Conservation (phyloP, 2,888 invertebrate genomes). For the Ochropacha duplaris region DNA sequence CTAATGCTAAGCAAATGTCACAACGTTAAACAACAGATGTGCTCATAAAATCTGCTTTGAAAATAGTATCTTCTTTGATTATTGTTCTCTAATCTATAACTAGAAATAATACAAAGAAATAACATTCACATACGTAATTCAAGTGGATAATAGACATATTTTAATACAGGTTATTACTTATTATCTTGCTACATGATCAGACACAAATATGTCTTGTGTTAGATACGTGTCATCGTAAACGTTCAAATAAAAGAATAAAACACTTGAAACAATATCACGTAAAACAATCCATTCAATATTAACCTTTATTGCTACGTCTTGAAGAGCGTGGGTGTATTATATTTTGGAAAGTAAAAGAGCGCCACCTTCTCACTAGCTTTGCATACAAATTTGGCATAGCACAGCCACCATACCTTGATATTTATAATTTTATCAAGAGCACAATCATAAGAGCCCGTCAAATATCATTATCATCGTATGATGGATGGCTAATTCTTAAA, state of each 20-base stretch:
- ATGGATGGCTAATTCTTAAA: conserved; percentile 74
- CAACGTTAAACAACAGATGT: too few relatives aligned
- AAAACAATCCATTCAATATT: background rate
- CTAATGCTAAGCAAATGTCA: background rate
- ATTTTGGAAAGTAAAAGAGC: background rate
- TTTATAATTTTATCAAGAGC: conserved; percentile 61
- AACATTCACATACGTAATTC: too few relatives aligned
- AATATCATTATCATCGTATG: conserved; percentile 77
- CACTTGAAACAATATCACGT: background rate
- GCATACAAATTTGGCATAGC: conserved; percentile 19
- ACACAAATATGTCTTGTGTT: too few relatives aligned
- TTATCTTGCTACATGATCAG: too few relatives aligned
- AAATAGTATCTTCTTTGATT: background rate
- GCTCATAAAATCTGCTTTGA: background rate
- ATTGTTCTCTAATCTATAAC: background rate
- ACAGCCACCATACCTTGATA: conserved; percentile 21
- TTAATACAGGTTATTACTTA: too few relatives aligned
- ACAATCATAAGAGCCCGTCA: conserved; percentile 71
- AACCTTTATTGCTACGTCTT: background rate
- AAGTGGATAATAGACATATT: too few relatives aligned
- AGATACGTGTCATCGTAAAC: background rate
- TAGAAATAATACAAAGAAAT: too few relatives aligned
- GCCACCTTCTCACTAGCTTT: conserved; percentile 10
- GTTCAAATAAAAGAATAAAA: background rate
- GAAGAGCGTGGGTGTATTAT: background rate